Conservation (phyloP, 2,113 vertebrate genomes). For the Aix galericulata region DNA sequence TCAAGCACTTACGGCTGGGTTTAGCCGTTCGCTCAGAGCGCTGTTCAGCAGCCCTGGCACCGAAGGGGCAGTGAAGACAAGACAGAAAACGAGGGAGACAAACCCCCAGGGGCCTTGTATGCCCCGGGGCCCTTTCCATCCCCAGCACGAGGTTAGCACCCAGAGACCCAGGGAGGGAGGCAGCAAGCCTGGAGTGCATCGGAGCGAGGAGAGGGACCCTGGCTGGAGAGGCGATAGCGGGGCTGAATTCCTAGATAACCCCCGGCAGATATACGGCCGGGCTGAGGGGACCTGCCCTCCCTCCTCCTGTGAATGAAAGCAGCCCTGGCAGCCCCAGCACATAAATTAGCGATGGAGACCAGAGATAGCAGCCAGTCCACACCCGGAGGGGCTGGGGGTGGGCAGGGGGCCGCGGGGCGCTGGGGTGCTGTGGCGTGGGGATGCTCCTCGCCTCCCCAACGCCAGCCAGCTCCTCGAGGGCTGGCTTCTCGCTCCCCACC, state of each 20-base stretch:
- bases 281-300: constrained; percentile 20
- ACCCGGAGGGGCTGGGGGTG: rapidly evolving
- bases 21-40: background rate
- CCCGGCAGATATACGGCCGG: constrained; percentile 13
- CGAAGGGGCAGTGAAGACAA: background rate
- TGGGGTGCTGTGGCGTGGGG: rapidly evolving
- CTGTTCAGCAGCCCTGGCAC: rapidly evolving
- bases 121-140: background rate
- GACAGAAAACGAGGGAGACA: background rate
- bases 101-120: background rate
- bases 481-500: rapidly evolving
- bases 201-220: background rate
- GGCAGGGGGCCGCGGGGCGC: background rate
- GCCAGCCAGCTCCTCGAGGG: rapidly evolving
- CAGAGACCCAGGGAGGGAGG: background rate
- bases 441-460: background rate
- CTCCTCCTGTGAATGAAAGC: background rate
- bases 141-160: background rate
- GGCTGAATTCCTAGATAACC: constrained; percentile 50
- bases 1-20: background rate
- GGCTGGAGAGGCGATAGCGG: background rate
- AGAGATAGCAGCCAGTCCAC: background rate
- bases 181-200: background rate
- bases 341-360: constrained; percentile 27
- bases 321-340: background rate